Base-by-base conservation (phyloP, 1,140 invertebrate species). In the Lepidurus packardi region DNA sequence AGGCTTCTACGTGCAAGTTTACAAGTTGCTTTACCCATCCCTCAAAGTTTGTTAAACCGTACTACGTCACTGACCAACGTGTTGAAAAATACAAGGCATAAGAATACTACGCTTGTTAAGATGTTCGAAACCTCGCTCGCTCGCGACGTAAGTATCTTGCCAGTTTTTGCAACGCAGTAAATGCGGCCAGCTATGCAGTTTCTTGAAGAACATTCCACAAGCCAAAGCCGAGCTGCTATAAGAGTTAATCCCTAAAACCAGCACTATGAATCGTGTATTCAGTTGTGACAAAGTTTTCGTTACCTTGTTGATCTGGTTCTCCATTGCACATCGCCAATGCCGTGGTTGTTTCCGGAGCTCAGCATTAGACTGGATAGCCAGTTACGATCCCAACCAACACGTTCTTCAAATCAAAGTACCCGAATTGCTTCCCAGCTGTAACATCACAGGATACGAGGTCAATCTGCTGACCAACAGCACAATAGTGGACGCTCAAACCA, bases 301-400 rank as follows among this genome's bases (percentile, higher is more conserved):
- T 65, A 65, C n/a, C 53, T 16, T 65, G 16, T 1, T 65, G 16
- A 21, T 65, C 1, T 16, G 16, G 13, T n/a, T 16, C 21, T 65
- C 4, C 16, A 21, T 21, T 1, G 53, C 53, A 0, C 16, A 65
- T 34, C 3, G 4, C 8, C 53, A 13, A 65, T n/a, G 53, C n/a
- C 53, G 21, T 21, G 53, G 53, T 3, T 65, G 53, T 21, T 65
- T 65, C 21, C 53, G 53, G 9, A 65, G 53, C 10, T n/a, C 53
- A 65, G 53, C 53, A 65, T 65, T 65, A 65, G 53, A 65, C 13
- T 65, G 53, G 53, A 21, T 65, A n/a, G 53, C 53, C 8, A 65
- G 13, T 65, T 65, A 65, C 53, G 53, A 65, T 65, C 53, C 53
- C 21, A 65, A 65, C 53, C 53, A 65, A 65, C 53, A 65, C 13